These are phyloP conservation scores for Rhodophaea formosa DNA, from an alignment of 2,888 invertebrate species.

Conservation along the genomic window DNA sequence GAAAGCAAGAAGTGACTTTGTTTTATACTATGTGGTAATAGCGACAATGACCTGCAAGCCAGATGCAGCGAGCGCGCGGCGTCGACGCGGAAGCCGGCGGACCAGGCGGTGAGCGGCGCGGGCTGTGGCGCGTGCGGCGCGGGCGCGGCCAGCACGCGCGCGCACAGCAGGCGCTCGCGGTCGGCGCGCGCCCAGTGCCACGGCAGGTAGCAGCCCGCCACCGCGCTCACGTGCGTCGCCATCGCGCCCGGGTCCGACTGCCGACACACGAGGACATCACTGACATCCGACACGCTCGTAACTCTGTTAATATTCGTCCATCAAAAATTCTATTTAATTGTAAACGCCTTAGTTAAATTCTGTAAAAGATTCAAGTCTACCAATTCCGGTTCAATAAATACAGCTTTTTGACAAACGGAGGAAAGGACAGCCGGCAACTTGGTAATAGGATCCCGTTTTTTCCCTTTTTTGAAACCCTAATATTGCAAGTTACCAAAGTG, in stretches of 20 bases:
- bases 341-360: no score
- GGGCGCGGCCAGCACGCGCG: constrained; percentile 86
- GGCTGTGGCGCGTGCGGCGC: constrained; percentile 40
- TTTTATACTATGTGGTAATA: no score
- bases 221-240: constrained; percentile 88
- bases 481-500: constrained; percentile 80
- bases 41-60: constrained; percentile 90
- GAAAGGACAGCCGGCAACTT: no score
- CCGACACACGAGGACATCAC: background rate
- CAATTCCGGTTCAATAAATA: no score
- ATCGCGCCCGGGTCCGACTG: constrained; percentile 85
- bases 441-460: no score
- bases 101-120: constrained; percentile 91
- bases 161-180: constrained; percentile 93
- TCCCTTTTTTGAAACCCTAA: no score
- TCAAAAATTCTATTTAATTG: no score
- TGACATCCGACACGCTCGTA: no score
- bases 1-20: no score
- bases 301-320: no score
- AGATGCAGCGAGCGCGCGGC: constrained; percentile 92
- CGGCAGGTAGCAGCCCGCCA: constrained; percentile 94
- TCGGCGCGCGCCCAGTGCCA: constrained; percentile 98
- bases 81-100: constrained; percentile 94
- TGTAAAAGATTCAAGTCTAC: no score
- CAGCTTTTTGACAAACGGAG: no score